Evolutionary conservation across 2,113 vertebrate species (phyloP).

Genomic region (Pholis gunnellus): DNA sequence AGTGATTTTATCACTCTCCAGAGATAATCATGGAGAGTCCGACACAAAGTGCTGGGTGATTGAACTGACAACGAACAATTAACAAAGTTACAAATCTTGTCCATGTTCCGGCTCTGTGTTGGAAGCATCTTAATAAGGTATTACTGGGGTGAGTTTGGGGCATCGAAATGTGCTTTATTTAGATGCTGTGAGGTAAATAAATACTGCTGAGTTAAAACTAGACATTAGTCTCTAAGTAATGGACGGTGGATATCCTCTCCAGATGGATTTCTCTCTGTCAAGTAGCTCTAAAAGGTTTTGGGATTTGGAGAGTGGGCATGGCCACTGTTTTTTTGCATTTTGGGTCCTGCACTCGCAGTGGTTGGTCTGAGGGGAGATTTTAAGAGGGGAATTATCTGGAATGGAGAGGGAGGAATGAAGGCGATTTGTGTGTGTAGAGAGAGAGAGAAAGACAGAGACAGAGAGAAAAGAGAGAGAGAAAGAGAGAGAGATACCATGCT

Average conservation of each 20-base stretch:
- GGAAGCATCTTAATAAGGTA: constrained; percentile 59
- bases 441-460: constrained; percentile 8
- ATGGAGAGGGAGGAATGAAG: constrained; percentile 70
- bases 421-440: constrained; percentile 68
- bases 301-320: constrained; percentile 80
- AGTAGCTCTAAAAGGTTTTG: constrained; percentile 84
- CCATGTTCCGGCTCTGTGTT: constrained; percentile 22
- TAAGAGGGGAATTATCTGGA: constrained; percentile 79
- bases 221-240: constrained; percentile 79
- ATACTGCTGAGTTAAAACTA: constrained; percentile 69
- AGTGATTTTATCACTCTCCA: constrained; percentile 84
- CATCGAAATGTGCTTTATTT: constrained; percentile 64
- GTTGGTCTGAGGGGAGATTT: constrained; percentile 79
- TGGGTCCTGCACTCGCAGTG: constrained; percentile 74
- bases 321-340: constrained; percentile 71
- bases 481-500: constrained; percentile 35
- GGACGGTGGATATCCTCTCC: constrained; percentile 76
- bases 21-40: constrained; percentile 77
- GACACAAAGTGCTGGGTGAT: constrained; percentile 74
- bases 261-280: constrained; percentile 80
- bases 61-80: constrained; percentile 76
- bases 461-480: constrained; percentile 25
- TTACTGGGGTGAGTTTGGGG: constrained; percentile 38
- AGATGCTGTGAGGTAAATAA: constrained; percentile 77
- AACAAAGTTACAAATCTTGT: constrained; percentile 75